Conservation (phyloP, 2,888 invertebrate species). For the Trichogramma evanescens region DNA sequence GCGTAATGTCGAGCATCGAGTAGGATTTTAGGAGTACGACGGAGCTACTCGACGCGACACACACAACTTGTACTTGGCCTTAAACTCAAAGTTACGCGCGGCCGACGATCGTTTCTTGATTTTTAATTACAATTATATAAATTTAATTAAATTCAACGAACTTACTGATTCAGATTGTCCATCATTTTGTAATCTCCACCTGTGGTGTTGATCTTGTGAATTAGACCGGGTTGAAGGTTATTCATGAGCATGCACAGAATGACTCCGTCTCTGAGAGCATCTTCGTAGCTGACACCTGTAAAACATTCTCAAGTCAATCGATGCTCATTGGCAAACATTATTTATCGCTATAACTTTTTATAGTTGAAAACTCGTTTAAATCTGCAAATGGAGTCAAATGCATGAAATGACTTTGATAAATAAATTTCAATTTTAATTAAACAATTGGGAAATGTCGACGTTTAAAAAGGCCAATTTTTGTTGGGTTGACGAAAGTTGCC, state of each 20-base stretch:
- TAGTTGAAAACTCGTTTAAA: too few species aligned
- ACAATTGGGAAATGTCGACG: too few species aligned
- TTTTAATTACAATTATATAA: neutral
- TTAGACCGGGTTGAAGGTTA: constrained; percentile 74
- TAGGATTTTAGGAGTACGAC: constrained; percentile 29
- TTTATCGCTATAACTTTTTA: too few species aligned
- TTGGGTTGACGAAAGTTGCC: too few species aligned
- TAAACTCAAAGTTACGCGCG: too few species aligned
- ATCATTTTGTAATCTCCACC: constrained; percentile 93
- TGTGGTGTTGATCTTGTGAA: constrained; percentile 74
- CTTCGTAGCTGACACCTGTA: constrained; percentile 63
- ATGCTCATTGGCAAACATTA: too few species aligned
- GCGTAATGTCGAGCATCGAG: constrained; percentile 41
- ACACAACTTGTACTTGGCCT: too few species aligned
- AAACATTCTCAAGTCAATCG: neutral
- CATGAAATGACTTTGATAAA: too few species aligned
- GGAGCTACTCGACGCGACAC: constrained; percentile 9
- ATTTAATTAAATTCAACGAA: constrained; percentile 27
- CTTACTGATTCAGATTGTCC: constrained; percentile 90
- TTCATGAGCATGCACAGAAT: constrained; percentile 86
- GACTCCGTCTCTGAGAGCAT: constrained; percentile 74
- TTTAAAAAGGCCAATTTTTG: too few species aligned
- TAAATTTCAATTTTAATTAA: too few species aligned
- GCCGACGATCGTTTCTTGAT: neutral
- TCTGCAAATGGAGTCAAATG: too few species aligned